Percentiles rank a stretch among this genome's conserved stretches.
phyloP scores from a whole-genome alignment of 1,140 invertebrate genomes.

The Oedothorax gibbosus region DNA sequence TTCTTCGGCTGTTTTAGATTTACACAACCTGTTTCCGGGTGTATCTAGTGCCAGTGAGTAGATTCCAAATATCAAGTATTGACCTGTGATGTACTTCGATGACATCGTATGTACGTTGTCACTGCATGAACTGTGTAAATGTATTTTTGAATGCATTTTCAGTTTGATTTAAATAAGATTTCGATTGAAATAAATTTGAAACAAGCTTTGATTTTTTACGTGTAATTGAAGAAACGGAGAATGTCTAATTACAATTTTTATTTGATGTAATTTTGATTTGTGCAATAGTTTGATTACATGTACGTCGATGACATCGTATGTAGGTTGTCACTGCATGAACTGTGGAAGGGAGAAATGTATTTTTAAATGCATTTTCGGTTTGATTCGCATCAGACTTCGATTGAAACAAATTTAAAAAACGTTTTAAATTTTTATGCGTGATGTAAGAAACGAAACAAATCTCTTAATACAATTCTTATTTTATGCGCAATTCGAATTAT shows the following conservation, averaged over 20 bases:
- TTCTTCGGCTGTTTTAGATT: constrained; percentile 11
- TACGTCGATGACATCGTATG: no score
- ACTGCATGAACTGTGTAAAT: neutral
- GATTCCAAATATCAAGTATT: no score
- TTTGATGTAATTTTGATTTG: no score
- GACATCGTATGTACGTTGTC: no score
- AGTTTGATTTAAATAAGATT: neutral
- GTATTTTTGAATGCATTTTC: neutral
- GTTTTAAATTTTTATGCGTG: neutral
- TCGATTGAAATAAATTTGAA: neutral
- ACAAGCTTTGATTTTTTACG: neutral
- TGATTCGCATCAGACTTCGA: neutral
- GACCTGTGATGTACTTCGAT: no score
- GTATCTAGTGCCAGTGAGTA: constrained; percentile 23
- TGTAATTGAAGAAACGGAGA: no score
- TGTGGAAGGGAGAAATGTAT: neutral
- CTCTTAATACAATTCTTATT: no score
- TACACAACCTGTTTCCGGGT: constrained; percentile 20
- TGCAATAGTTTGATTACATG: no score
- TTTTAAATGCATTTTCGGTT: neutral
- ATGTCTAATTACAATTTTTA: no score
- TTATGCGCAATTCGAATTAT: no score
- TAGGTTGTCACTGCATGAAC: neutral
- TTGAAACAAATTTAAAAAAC: neutral
- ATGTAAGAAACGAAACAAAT: no score